Evolutionary conservation across 2,888 invertebrate species (phyloP).

Genomic region (Rhopalosiphum nymphaeae): DNA sequence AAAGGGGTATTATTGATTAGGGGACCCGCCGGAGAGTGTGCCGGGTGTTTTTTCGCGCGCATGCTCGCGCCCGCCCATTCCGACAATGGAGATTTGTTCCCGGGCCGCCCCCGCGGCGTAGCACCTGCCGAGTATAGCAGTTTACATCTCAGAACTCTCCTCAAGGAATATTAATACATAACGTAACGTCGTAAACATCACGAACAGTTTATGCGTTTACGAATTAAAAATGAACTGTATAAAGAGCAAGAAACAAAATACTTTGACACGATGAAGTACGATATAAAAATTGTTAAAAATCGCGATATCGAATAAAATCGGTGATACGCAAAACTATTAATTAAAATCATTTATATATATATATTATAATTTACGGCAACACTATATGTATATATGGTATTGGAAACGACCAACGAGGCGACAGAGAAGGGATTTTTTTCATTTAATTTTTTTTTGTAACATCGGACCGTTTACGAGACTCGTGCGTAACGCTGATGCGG

Average conservation of each 20-base stretch:
- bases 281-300: not conserved
- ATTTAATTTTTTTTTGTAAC: not conserved
- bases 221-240: not conserved
- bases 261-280: not conserved
- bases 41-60: slow-evolving; percentile 63
- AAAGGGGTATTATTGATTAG: slow-evolving; percentile 65
- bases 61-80: slow-evolving; percentile 62
- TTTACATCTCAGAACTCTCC: not conserved
- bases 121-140: slow-evolving; percentile 49
- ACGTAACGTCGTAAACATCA: not conserved
- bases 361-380: not conserved
- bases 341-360: not conserved
- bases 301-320: not conserved
- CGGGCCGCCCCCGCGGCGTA: slow-evolving; percentile 63
- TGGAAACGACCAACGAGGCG: not conserved
- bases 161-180: slow-evolving; percentile 27
- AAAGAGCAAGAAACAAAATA: not conserved
- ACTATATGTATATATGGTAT: not conserved
- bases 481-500: not conserved
- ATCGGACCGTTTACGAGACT: slow-evolving; percentile 47
- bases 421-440: not conserved
- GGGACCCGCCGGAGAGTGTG: slow-evolving; percentile 51
- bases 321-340: not conserved
- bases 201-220: not conserved
- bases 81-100: slow-evolving; percentile 64